Evolutionary conservation across 2,797 vertebrate species (phyloP), one percentile per base, ranked within the genome.

Genomic region (Catamblyrhynchus diadema): DNA sequence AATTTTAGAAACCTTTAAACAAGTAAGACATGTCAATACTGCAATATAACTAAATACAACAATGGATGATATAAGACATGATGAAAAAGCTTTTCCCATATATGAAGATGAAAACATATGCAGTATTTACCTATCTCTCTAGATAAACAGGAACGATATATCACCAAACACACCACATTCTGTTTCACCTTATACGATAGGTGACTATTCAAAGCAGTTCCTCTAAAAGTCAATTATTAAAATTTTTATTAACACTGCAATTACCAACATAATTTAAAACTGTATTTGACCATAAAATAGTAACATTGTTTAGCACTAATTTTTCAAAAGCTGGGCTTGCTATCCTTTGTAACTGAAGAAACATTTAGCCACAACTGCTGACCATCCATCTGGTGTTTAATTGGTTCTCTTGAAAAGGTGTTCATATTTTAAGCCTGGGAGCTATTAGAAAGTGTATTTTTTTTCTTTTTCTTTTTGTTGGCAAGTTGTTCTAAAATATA

Each of bases 101-200:
- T 4, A 50, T 17, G 2, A 88, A 51, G 12, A 73, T 21, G 30
- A 6, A 81, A 64, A 90, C 1, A 15, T 18, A 50, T 5, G 5
- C 9, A 70, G 7, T 56, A 66, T 86, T 64, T 47, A 39, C 8
- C 20, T 48, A 3, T 73, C 22, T 66, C 25, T 86, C 3, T 24
- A 18, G 5, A 47, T 12, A 67, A 67, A 61, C 12, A 66, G 8
- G 1, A 86, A 65, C 0, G 0, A 53, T 12, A 8, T 3, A 92
- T 18, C 70, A 79, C 75, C 9, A 56, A 42, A 21, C 8, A 59
- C 16, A 61, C 8, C 22, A 45, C 50, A 44, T 37, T 21, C 33
- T 14, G 3, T 41, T 83, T 84, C 25, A 82, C 17, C 23, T 82
- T 47, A 53, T 3, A 64, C 2, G 17, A 10, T 0, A 65, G 24